These are phyloP conservation scores for Cordilura impudica DNA, from an alignment of 2,888 invertebrate genomes.

Conservation along the genomic window DNA sequence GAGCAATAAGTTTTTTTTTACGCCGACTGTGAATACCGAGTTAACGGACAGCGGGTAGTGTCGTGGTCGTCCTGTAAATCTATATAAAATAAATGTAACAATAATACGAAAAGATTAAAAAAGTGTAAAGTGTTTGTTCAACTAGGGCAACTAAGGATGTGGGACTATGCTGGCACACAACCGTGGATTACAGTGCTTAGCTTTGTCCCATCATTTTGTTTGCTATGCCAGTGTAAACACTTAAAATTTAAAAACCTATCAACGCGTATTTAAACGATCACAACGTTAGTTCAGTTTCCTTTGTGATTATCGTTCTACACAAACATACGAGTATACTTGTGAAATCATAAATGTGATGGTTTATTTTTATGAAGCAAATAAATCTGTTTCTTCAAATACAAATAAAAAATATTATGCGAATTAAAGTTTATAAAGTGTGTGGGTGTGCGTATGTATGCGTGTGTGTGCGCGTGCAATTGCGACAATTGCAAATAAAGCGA, in stretches of 20 bases:
- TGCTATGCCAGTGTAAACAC: slow-evolving; percentile 10
- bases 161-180: slow-evolving; percentile 42
- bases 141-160: slow-evolving; percentile 5
- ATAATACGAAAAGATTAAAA: slow-evolving; percentile 7
- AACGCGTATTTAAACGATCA: slow-evolving; percentile 22
- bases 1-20: slow-evolving; percentile 15
- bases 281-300: background rate
- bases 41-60: background rate
- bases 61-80: background rate
- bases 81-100: background rate
- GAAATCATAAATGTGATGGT: slow-evolving; percentile 7
- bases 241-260: slow-evolving; percentile 44
- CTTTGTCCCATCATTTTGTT: slow-evolving; percentile 3
- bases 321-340: background rate
- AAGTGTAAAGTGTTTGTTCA: slow-evolving; percentile 13
- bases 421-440: slow-evolving; percentile 11
- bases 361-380: slow-evolving; percentile 28
- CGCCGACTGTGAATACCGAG: slow-evolving; percentile 11
- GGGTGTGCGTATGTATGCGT: background rate
- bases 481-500: slow-evolving; percentile 18
- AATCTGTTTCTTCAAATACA: slow-evolving; percentile 22
- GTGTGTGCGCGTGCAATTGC: background rate
- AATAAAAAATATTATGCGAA: slow-evolving; percentile 1
- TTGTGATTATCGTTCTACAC: background rate
- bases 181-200: slow-evolving; percentile 61